phyloP scores from a whole-genome alignment of 1,140 invertebrate species.

The Trichonephila clavata region DNA sequence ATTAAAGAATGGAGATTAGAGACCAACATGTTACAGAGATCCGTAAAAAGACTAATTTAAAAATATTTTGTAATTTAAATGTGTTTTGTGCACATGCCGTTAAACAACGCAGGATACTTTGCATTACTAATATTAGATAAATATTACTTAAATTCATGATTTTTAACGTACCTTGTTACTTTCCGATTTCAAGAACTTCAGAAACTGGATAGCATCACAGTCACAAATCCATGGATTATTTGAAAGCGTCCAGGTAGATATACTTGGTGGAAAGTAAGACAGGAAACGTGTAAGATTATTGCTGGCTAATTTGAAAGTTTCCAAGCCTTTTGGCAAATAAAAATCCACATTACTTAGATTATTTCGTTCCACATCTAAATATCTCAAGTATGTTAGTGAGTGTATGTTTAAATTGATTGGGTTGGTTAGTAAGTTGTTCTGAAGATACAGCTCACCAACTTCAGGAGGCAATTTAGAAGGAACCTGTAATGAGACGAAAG shows the following conservation, averaged over 20 bases:
- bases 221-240: conserved; percentile 64
- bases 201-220: conserved; percentile 38
- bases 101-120: too few species aligned
- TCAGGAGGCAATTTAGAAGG: conserved; percentile 4
- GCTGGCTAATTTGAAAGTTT: conserved; percentile 3
- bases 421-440: conserved; percentile 5
- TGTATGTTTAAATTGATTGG: not conserved
- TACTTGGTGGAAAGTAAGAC: not conserved
- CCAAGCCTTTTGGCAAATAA: conserved; percentile 19
- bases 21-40: too few species aligned
- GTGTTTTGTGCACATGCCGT: too few species aligned
- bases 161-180: not conserved
- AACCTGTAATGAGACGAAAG: not conserved
- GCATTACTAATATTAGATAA: too few species aligned
- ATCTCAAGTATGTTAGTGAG: not conserved
- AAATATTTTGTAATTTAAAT: too few species aligned
- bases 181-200: not conserved
- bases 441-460: conserved; percentile 34
- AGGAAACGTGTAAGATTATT: conserved; percentile 32
- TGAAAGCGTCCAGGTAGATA: conserved; percentile 11
- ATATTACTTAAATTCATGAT: too few species aligned
- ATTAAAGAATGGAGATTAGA: too few species aligned
- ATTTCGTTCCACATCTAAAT: conserved; percentile 42
- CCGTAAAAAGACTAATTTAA: too few species aligned
- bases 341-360: conserved; percentile 1